Evolutionary conservation across 2,888 invertebrate genomes (phyloP), one percentile per base, ranked within the genome.

Genomic region (Caenorhabditis auriculariae): DNA sequence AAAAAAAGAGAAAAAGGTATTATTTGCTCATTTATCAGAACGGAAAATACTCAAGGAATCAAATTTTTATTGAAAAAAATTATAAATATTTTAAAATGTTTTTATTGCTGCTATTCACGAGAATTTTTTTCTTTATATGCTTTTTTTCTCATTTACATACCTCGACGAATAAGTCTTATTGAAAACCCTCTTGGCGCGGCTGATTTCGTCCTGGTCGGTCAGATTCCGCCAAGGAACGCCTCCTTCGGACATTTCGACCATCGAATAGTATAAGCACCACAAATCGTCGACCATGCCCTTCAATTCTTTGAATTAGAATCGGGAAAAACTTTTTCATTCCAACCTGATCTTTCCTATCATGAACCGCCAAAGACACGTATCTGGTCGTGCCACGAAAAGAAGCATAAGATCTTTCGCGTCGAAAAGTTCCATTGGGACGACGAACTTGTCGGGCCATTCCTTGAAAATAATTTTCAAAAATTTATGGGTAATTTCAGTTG

Each of bases 371-470:
- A 6, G 77, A 77, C 2, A 76, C 79, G 52, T 80, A 79, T 47
- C 76, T 66, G 15, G 67, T 65, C 5, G 76, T 78, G 32, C 76
- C 77, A 26, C 77, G 69, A 54, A 79, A 80, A 9, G 76, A 76
- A 2, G 77, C 79, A 44, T 77, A 77, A 6, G 41, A n/a, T 2
- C 75, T 62, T 45, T 66, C 67, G 1, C 66, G 68, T 38, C 75
- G 67, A 43, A 74, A 66, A 17, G 48, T 46, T n/a, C 77, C 78
- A 19, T 66, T 54, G 2, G 49, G 43, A 29, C 54, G 28, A 7
- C 66, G 59, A 43, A 69, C 75, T 9, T 49, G 61, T 17, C 69
- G 61, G 26, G 69, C 59, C 69, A 69, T 69, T 49, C 66, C 35
- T 47, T 12, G 17, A 41, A 41, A n/a, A 19, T 12, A 32, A 9